These are phyloP conservation scores for Aphaenogaster ashmeadi DNA, from an alignment of 1,140 invertebrate genomes.

Conservation along the genomic window DNA sequence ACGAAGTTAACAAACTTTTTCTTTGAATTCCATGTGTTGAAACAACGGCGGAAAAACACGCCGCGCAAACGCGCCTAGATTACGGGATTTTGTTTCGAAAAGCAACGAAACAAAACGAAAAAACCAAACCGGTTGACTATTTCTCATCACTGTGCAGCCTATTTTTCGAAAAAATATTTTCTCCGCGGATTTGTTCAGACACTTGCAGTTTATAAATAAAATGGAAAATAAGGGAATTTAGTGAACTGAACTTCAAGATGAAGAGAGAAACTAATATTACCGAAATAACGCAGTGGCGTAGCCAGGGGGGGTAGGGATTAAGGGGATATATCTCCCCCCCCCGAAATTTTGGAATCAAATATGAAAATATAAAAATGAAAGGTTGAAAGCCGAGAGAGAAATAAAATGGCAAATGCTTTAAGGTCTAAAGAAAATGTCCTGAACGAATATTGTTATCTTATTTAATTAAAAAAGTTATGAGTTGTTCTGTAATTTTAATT, in stretches of 20 bases:
- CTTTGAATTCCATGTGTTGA: constrained; percentile 23
- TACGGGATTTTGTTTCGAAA: not conserved
- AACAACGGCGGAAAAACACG: not conserved
- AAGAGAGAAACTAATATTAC: not conserved
- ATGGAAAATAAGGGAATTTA: not conserved
- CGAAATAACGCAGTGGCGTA: not conserved
- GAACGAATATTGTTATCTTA: no score
- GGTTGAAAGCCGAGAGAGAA: no score
- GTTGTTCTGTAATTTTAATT: no score
- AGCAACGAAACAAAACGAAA: not conserved
- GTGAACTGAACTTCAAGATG: not conserved
- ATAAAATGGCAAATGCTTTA: no score
- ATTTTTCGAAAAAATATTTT: constrained; percentile 5
- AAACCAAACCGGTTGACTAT: not conserved
- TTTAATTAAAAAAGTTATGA: no score
- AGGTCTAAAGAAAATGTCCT: no score
- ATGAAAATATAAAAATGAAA: no score
- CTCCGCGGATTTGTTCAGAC: not conserved
- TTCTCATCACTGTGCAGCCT: not conserved
- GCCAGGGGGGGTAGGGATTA: no score
- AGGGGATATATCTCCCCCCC: no score
- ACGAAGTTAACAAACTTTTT: constrained; percentile 46
- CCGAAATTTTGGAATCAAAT: no score
- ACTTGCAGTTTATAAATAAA: not conserved
- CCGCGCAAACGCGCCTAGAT: not conserved